Conservation (phyloP, 2,888 invertebrate genomes). For the Pyrochroa serraticornis region DNA sequence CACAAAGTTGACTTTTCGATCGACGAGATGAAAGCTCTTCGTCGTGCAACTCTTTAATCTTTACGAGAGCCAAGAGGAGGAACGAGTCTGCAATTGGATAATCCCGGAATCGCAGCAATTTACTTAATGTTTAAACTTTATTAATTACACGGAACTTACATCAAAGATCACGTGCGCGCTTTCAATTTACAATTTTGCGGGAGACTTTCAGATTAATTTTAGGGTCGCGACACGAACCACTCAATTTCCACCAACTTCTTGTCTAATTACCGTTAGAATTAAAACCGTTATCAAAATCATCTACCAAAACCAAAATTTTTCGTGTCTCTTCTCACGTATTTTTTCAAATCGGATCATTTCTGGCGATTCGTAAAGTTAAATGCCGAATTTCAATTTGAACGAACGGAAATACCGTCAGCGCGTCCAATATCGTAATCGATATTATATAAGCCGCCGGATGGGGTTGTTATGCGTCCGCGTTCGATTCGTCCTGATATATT, state of each 20-base stretch:
- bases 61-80: not conserved
- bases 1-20: not conserved
- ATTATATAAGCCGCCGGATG: too few species aligned
- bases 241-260: too few species aligned
- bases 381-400: not conserved
- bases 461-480: not conserved
- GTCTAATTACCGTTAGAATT: too few species aligned
- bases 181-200: too few species aligned
- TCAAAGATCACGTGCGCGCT: too few species aligned
- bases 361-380: not conserved
- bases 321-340: not conserved
- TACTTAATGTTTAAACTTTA: constrained; percentile 6
- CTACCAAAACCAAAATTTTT: too few species aligned
- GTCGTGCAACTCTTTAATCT: not conserved
- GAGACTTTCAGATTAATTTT: too few species aligned
- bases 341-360: not conserved
- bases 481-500: constrained; percentile 11
- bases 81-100: not conserved
- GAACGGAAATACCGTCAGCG: too few species aligned
- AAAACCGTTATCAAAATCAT: too few species aligned
- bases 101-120: constrained; percentile 1
- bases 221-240: too few species aligned
- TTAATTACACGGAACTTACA: not conserved
- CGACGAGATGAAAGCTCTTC: constrained; percentile 1
- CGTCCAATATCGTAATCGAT: too few species aligned